Conservation (phyloP, 1,140 invertebrate genomes). For the Cardiocondyla obscurior region DNA sequence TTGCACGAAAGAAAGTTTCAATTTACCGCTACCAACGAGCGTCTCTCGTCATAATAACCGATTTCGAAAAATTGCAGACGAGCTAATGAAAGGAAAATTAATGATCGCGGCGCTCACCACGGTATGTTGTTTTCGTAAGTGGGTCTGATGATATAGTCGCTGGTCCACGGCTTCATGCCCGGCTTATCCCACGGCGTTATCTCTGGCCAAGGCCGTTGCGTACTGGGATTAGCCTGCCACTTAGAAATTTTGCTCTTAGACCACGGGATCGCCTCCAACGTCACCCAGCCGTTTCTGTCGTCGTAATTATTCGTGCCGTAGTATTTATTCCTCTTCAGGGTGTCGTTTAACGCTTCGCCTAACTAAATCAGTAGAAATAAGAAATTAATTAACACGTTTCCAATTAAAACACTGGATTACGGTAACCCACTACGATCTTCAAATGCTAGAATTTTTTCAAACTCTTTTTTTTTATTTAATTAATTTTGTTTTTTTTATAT, state of each 20-base stretch:
- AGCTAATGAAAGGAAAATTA: constrained; percentile 43
- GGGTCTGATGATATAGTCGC: constrained; percentile 71
- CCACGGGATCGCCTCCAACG: constrained; percentile 90
- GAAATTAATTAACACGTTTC: neutral
- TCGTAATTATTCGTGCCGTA: constrained; percentile 86
- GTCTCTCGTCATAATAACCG: constrained; percentile 18
- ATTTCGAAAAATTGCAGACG: neutral
- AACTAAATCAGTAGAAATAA: constrained; percentile 56
- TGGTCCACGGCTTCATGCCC: constrained; percentile 78
- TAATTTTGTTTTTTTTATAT: neutral
- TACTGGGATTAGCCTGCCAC: constrained; percentile 87
- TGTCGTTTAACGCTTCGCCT: constrained; percentile 81
- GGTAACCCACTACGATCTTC: too few relatives aligned
- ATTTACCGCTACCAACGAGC: neutral
- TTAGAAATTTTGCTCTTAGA: constrained; percentile 91
- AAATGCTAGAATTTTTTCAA: too few relatives aligned
- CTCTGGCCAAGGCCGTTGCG: constrained; percentile 81
- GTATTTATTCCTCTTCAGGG: constrained; percentile 80
- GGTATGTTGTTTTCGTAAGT: constrained; percentile 77
- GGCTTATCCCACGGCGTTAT: constrained; percentile 80
- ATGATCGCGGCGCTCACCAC: constrained; percentile 68
- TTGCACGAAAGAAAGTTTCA: constrained; percentile 9
- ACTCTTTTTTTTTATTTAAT: neutral
- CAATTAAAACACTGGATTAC: too few relatives aligned
- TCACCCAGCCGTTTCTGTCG: constrained; percentile 90